These are phyloP conservation scores for Fragum sueziense DNA, from an alignment of 2,888 invertebrate species.

Conservation along the genomic window DNA sequence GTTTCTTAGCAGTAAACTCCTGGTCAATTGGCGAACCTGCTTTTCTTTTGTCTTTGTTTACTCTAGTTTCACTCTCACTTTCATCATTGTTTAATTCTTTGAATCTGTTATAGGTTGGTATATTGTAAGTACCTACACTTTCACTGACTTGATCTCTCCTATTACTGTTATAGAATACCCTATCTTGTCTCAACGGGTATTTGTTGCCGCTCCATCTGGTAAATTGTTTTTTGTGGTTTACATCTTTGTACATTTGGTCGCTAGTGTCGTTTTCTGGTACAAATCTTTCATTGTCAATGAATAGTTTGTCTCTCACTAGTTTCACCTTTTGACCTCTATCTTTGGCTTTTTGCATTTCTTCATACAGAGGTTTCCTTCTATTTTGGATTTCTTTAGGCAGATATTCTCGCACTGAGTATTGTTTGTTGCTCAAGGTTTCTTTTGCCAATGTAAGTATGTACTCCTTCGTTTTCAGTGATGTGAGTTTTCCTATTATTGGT, in stretches of 20 bases:
- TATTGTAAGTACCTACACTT: neutral
- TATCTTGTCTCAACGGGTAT: neutral
- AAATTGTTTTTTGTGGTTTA: neutral
- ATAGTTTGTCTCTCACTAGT: slow-evolving; percentile 11
- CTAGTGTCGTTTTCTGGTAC: neutral
- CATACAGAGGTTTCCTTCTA: slow-evolving; percentile 12
- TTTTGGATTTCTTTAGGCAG: slow-evolving; percentile 17
- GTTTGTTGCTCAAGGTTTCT: neutral
- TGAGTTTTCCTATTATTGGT: slow-evolving; percentile 9
- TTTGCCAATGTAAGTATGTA: neutral
- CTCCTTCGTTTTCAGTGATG: neutral
- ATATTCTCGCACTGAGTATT: neutral
- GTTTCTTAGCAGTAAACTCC: neutral
- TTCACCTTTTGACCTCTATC: neutral
- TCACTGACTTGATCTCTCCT: neutral
- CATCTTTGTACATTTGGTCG: neutral
- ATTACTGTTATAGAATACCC: neutral
- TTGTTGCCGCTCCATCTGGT: neutral
- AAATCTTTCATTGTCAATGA: slow-evolving; percentile 1
- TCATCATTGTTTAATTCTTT: neutral
- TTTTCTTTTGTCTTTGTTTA: neutral
- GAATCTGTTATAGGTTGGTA: neutral
- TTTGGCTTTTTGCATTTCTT: slow-evolving; percentile 19
- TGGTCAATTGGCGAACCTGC: neutral
- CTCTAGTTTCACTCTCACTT: neutral